Evolutionary conservation across 1,140 invertebrate genomes (phyloP).

Genomic region (Bombus polaris): DNA sequence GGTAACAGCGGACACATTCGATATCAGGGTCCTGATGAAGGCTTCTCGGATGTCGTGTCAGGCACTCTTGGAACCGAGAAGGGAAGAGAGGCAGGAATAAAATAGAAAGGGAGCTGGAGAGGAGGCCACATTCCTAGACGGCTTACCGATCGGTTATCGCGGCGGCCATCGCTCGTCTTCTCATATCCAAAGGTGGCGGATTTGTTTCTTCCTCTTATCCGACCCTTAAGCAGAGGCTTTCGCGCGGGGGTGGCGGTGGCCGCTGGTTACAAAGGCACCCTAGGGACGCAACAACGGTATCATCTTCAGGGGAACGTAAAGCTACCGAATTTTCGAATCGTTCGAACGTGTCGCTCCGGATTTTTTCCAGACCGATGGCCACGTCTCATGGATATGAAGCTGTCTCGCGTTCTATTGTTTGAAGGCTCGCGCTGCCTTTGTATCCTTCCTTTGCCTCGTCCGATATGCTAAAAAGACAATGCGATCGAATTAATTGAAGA

Average conservation of each 20-base stretch:
- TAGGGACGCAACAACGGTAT: constrained; percentile 53
- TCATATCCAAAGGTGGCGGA: constrained; percentile 76
- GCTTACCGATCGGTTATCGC: constrained; percentile 76
- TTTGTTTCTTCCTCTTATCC: constrained; percentile 74
- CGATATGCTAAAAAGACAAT: neutral
- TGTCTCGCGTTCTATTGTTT: constrained; percentile 34
- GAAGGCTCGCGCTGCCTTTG: neutral
- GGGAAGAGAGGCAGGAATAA: constrained; percentile 41
- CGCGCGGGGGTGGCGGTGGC: constrained; percentile 43
- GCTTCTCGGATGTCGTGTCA: constrained; percentile 65
- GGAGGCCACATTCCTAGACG: constrained; percentile 76
- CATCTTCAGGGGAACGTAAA: constrained; percentile 47
- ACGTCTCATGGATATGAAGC: constrained; percentile 21
- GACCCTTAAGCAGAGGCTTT: constrained; percentile 44
- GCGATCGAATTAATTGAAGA: neutral
- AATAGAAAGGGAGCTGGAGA: constrained; percentile 51
- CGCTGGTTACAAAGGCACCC: constrained; percentile 51
- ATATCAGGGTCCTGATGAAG: constrained; percentile 61
- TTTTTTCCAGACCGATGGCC: constrained; percentile 22
- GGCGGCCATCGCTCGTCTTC: constrained; percentile 73
- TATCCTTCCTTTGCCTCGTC: neutral
- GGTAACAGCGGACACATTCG: constrained; percentile 44
- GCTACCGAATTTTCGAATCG: constrained; percentile 54
- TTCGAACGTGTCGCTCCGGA: constrained; percentile 24
- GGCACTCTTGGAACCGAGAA: neutral